Conservation (phyloP, 2,888 invertebrate species). For the Amiota mariae region DNA sequence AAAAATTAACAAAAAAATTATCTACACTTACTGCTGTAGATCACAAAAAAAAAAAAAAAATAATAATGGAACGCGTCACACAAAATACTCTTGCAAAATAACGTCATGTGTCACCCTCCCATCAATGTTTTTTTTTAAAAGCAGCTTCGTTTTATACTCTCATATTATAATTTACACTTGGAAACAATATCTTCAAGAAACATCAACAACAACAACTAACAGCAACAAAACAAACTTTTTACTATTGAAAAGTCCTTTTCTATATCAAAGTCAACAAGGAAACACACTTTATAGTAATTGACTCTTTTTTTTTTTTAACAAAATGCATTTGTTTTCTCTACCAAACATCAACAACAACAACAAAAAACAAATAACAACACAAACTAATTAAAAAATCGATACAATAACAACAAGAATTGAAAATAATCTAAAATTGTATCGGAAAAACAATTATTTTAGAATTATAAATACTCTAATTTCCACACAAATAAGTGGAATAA, state of each 20-base stretch:
- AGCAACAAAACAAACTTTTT: constrained; percentile 5
- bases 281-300: constrained; percentile 45
- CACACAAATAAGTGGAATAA: constrained; percentile 2
- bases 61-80: constrained; percentile 42
- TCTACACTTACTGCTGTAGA: no score
- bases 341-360: neutral
- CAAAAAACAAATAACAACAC: no score
- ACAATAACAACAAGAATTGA: constrained; percentile 43
- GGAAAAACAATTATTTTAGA: neutral
- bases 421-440: neutral
- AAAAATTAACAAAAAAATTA: constrained; percentile 40
- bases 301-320: constrained; percentile 57
- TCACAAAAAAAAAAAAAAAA: constrained; percentile 35
- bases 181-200: constrained; percentile 31
- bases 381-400: neutral
- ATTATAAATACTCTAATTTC: constrained; percentile 6
- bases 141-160: constrained; percentile 61
- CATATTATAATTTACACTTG: constrained; percentile 41
- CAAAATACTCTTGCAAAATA: no score
- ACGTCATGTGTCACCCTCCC: constrained; percentile 27
- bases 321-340: constrained; percentile 61
- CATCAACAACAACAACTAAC: constrained; percentile 35
- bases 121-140: constrained; percentile 41
- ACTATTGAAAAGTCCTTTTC: neutral
- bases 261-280: neutral